These are phyloP conservation scores for Pseudomyrmex cubaensis DNA, from an alignment of 1,140 invertebrate species.

Conservation along the genomic window DNA sequence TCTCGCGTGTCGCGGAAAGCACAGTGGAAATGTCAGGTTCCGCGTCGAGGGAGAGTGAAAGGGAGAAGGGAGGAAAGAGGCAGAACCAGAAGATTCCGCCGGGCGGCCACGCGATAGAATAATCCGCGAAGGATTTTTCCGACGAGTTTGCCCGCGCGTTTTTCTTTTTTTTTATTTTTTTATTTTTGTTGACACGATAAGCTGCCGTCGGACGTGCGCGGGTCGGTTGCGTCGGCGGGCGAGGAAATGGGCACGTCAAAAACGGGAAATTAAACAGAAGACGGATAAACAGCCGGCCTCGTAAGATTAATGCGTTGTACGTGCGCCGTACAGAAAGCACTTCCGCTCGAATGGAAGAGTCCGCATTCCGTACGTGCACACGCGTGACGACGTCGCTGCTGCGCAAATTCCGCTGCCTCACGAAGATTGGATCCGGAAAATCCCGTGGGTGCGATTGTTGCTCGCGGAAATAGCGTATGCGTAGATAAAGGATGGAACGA, in stretches of 20 bases:
- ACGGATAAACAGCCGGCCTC: slow-evolving; percentile 79
- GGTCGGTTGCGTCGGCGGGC: slow-evolving; percentile 12
- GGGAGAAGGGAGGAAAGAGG: not conserved
- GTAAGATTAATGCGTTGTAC: slow-evolving; percentile 77
- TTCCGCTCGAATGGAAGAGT: slow-evolving; percentile 41
- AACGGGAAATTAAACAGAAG: slow-evolving; percentile 83
- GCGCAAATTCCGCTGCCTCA: slow-evolving; percentile 19
- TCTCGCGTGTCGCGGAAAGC: slow-evolving; percentile 39
- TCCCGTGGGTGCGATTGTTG: slow-evolving; percentile 15
- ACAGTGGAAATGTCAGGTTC: slow-evolving; percentile 19
- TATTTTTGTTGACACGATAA: slow-evolving; percentile 30
- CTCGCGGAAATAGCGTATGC: not conserved
- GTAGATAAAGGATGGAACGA: not conserved
- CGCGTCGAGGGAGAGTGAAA: not conserved
- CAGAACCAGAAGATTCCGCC: slow-evolving; percentile 7
- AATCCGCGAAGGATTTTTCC: slow-evolving; percentile 57
- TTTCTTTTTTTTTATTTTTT: slow-evolving; percentile 29
- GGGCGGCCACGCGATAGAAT: slow-evolving; percentile 24
- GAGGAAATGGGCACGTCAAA: slow-evolving; percentile 80
- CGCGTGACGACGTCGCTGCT: slow-evolving; percentile 2
- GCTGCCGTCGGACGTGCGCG: slow-evolving; percentile 19
- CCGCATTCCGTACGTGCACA: slow-evolving; percentile 11
- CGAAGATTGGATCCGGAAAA: slow-evolving; percentile 50
- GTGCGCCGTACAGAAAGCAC: slow-evolving; percentile 54
- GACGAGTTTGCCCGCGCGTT: slow-evolving; percentile 22